Evolutionary conservation across 2,113 vertebrate species (phyloP).

Genomic region (Nycticorax nycticorax): DNA sequence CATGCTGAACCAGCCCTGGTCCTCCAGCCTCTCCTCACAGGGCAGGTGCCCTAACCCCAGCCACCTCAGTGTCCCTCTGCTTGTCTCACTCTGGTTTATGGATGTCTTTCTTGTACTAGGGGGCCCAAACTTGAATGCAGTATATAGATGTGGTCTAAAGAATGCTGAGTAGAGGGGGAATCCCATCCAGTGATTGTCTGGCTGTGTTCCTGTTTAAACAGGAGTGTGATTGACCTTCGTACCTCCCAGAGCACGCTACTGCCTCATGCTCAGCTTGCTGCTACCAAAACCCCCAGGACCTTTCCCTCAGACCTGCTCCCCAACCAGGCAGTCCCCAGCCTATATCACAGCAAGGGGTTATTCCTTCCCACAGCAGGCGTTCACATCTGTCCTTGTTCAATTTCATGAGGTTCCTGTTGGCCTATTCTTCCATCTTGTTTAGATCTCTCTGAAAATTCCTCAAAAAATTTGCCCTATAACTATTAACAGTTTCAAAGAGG

Average conservation of each 20-base stretch:
- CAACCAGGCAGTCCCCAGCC: neutral
- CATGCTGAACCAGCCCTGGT: neutral
- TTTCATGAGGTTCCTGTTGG: neutral
- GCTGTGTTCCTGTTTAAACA: neutral
- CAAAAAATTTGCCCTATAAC: neutral
- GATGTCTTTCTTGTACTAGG: neutral
- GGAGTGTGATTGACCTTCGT: neutral
- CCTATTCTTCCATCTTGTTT: neutral
- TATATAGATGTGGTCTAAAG: neutral
- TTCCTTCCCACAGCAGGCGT: neutral
- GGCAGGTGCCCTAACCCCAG: rapidly evolving
- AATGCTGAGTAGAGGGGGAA: neutral
- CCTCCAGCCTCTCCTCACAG: neutral
- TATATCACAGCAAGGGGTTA: neutral
- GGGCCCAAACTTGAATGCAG: neutral
- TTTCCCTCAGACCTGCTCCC: neutral
- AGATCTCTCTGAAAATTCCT: neutral
- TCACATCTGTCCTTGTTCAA: neutral
- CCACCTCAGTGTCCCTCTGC: neutral
- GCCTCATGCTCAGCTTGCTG: neutral
- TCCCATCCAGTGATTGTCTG: neutral
- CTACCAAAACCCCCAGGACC: neutral
- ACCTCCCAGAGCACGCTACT: neutral
- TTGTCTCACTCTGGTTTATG: neutral
- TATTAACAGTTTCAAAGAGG: neutral